These are phyloP conservation scores for Meandrina meandrites DNA, from an alignment of 92 coral and sea anemone genomes.

Conservation along the genomic window DNA sequence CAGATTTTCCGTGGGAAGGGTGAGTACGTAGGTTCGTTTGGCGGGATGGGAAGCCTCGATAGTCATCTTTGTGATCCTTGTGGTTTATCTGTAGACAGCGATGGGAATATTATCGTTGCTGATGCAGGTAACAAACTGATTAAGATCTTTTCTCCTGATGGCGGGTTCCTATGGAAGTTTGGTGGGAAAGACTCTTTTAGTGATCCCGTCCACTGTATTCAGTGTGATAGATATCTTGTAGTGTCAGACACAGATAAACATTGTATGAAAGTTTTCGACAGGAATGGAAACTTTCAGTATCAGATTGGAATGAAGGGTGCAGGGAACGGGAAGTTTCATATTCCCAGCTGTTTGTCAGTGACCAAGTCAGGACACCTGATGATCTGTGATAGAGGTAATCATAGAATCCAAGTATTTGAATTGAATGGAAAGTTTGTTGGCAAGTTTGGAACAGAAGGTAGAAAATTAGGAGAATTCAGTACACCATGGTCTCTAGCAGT, in stretches of 20 bases:
- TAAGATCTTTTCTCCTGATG: neutral
- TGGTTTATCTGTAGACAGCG: slow-evolving; percentile 32
- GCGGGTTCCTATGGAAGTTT: too few relatives aligned
- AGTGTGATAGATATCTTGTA: too few relatives aligned
- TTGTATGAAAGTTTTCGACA: too few relatives aligned
- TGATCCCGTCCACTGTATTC: too few relatives aligned
- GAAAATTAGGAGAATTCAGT: slow-evolving; percentile 50
- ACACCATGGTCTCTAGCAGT: neutral
- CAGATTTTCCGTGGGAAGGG: slow-evolving; percentile 27
- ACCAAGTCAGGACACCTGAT: neutral
- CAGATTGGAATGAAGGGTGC: neutral
- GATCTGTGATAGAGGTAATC: neutral
- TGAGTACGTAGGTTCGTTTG: slow-evolving; percentile 3
- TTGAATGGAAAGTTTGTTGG: neutral
- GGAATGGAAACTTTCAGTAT: too few relatives aligned
- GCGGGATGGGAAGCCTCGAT: neutral
- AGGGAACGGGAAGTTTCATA: neutral
- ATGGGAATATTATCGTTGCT: slow-evolving; percentile 32
- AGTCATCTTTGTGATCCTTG: slow-evolving; percentile 4
- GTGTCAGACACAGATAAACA: too few relatives aligned
- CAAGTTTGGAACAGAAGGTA: slow-evolving; percentile 53
- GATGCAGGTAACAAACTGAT: slow-evolving; percentile 28
- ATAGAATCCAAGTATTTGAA: slow-evolving; percentile 11
- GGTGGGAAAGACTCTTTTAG: too few relatives aligned
- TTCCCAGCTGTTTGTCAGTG: neutral